These are phyloP conservation scores for Hydropotes inermis DNA, from an alignment of 2,113 vertebrate genomes.

Conservation along the genomic window DNA sequence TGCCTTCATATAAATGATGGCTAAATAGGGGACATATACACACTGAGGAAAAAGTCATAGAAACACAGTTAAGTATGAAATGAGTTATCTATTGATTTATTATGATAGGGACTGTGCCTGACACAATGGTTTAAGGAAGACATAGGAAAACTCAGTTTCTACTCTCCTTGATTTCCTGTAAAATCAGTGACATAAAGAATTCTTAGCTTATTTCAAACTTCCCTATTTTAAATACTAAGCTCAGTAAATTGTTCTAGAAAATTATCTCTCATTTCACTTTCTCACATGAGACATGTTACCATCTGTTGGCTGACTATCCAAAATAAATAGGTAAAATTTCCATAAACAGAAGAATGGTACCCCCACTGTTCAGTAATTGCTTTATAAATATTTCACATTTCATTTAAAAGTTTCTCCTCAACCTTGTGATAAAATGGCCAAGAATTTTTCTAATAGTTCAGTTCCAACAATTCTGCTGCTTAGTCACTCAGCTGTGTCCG, in stretches of 20 bases:
- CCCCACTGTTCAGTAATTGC: not conserved
- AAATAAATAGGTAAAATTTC: constrained; percentile 21
- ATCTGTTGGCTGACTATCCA: not conserved
- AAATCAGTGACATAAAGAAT: not conserved
- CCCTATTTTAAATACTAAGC: not conserved
- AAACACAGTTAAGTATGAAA: not conserved
- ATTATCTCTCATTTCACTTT: not conserved
- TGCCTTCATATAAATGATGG: not conserved
- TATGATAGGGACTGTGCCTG: not conserved
- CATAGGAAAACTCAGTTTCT: not conserved
- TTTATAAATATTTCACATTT: not conserved
- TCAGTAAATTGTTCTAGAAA: not conserved
- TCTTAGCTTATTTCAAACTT: not conserved
- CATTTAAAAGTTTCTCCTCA: not conserved
- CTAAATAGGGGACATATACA: not conserved
- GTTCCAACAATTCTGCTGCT: not conserved
- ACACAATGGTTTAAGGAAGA: not conserved
- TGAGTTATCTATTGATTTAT: not conserved
- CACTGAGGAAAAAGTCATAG: not conserved
- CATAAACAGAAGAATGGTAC: not conserved
- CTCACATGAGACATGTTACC: not conserved
- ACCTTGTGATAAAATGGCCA: not conserved
- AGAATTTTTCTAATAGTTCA: constrained; percentile 28
- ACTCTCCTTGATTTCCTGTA: not conserved
- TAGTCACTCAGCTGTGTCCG: not conserved